These are phyloP conservation scores for Blastobasis lacticolella DNA, from an alignment of 2,888 invertebrate genomes.

Conservation along the genomic window DNA sequence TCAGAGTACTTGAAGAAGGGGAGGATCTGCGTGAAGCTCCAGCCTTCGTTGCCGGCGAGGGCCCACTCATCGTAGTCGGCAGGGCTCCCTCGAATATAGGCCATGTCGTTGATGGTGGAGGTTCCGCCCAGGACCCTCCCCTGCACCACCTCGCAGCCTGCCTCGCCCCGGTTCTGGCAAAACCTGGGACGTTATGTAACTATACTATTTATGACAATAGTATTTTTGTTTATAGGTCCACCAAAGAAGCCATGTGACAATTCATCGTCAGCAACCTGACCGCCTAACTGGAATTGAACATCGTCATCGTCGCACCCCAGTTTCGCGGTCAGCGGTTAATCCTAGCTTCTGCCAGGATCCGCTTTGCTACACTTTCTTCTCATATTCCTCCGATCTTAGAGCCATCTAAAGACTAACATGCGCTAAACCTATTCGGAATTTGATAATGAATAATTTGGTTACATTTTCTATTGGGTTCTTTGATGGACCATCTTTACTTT, in stretches of 20 bases:
- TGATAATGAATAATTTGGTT: no score
- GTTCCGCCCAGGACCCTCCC: constrained; percentile 61
- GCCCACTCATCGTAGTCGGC: constrained; percentile 67
- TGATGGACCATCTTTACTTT: constrained; percentile 17
- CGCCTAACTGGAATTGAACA: no score
- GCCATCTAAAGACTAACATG: no score
- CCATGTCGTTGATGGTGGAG: constrained; percentile 62
- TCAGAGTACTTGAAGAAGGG: constrained; percentile 67
- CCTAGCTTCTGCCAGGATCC: background rate
- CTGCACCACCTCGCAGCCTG: constrained; percentile 58
- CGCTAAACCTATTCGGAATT: no score
- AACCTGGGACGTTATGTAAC: constrained; percentile 44
- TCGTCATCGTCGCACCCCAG: no score
- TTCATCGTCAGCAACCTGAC: no score
- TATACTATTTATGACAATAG: constrained; percentile 28
- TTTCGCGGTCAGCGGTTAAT: background rate
- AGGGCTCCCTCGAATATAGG: constrained; percentile 61
- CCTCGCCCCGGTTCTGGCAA: constrained; percentile 45
- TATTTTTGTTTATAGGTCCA: constrained; percentile 9
- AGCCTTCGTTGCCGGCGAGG: constrained; percentile 55
- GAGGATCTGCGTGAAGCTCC: constrained; percentile 53
- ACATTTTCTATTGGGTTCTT: constrained; percentile 5
- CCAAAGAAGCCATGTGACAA: constrained; percentile 8
- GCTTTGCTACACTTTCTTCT: no score
- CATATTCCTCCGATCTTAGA: no score